phyloP scores from a whole-genome alignment of 92 coral and sea anemone genomes.

The Desmophyllum pertusum region DNA sequence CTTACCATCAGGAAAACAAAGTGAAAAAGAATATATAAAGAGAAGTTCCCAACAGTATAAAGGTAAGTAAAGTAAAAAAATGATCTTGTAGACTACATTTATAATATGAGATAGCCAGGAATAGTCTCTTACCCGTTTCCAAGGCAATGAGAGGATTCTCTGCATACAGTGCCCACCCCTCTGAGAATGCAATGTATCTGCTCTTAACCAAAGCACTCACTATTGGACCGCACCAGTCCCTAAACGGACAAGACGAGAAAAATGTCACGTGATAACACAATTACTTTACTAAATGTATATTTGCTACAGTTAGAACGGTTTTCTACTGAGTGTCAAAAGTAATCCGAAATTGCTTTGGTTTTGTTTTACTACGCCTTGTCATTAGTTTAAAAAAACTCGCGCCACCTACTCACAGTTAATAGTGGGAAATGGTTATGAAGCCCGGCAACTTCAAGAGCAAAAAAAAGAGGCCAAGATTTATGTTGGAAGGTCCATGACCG shows the following conservation, averaged over 20 bases:
- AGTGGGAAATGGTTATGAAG: too few relatives aligned
- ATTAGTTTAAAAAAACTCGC: too few relatives aligned
- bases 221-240: slow-evolving; percentile 70
- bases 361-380: too few relatives aligned
- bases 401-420: too few relatives aligned
- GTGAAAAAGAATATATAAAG: too few relatives aligned
- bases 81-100: background rate
- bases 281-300: background rate
- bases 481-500: too few relatives aligned
- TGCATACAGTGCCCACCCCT: slow-evolving; percentile 89
- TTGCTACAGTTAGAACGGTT: too few relatives aligned
- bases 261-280: background rate
- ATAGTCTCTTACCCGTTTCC: slow-evolving; percentile 64
- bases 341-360: too few relatives aligned
- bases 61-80: background rate
- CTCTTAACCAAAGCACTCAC: slow-evolving; percentile 56
- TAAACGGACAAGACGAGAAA: background rate
- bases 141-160: slow-evolving; percentile 76
- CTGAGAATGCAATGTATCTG: slow-evolving; percentile 73
- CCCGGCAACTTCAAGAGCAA: too few relatives aligned
- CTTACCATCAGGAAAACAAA: too few relatives aligned
- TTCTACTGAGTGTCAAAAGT: too few relatives aligned
- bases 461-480: too few relatives aligned
- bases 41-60: background rate
- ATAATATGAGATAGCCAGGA: background rate